Conservation (phyloP, 2,888 invertebrate genomes). For the Mactromeris polynyma region DNA sequence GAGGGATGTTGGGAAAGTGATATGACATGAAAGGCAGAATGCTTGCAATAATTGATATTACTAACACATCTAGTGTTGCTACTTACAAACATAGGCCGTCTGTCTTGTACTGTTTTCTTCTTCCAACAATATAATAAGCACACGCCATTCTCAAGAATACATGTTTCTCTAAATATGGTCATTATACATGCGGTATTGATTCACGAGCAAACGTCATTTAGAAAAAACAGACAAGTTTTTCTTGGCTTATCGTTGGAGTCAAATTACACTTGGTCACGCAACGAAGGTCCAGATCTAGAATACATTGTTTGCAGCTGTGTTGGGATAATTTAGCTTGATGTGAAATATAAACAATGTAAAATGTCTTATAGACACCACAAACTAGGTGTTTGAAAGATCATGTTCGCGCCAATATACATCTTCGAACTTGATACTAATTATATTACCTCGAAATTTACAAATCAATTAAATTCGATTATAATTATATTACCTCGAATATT, state of each 20-base stretch:
- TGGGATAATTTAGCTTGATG: not conserved
- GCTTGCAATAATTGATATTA: too few species aligned
- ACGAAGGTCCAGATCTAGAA: not conserved
- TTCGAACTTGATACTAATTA: too few species aligned
- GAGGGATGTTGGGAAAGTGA: too few species aligned
- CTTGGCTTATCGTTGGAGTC: not conserved
- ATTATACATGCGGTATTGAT: slow-evolving; percentile 11
- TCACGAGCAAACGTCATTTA: not conserved
- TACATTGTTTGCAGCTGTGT: not conserved
- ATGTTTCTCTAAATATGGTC: not conserved
- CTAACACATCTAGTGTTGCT: too few species aligned
- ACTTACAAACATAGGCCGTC: not conserved
- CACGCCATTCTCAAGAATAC: not conserved
- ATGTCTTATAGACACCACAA: too few species aligned
- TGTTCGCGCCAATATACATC: too few species aligned
- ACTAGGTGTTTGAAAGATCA: too few species aligned
- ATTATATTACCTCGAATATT: too few species aligned
- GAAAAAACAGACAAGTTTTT: slow-evolving; percentile 4
- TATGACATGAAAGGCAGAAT: too few species aligned
- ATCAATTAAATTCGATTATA: too few species aligned
- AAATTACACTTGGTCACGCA: not conserved
- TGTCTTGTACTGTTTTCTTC: not conserved
- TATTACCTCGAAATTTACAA: too few species aligned
- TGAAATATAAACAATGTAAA: not conserved
- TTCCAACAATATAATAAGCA: not conserved